Base-by-base conservation (phyloP, 2,797 vertebrate species). In the Notolepis coatsorum region DNA sequence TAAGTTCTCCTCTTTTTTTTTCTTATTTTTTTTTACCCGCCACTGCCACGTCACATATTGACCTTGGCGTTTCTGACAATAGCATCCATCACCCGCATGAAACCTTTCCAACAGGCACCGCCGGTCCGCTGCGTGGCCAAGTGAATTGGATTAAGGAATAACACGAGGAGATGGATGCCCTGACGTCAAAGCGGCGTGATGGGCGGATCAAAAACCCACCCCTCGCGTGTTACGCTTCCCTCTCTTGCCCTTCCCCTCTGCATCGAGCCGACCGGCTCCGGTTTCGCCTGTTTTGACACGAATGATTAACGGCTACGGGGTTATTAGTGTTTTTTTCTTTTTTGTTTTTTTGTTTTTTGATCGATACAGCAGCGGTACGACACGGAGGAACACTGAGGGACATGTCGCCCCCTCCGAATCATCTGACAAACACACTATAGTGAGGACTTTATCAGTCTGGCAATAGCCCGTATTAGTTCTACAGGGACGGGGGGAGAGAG, bases 61-160 rank as follows among this genome's bases (percentile, higher is more conserved):
- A 96, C 96, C 95, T 96, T 96, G 95, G 94, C 95, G 93, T 94
- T 94, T 96, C 90, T 97, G 96, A 97, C 97, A 97, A 94, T 94
- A 91, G 88, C 95, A 98, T 98, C 93, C 94, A 96, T 98, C 96
- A 98, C 92, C 84, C 84, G 86, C 90, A 86, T 90, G 90, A 95
- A 95, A 93, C 93, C 92, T 91, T 94, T 97, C 94, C 94, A 96
- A 93, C 91, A 93, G 91, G 90, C 93, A 88, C 88, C 87, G 70
- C 87, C 88, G 85, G 89, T 93, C 93, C 84, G 84, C 90, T 80
- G 92, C 88, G 91, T 92, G 88, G 93, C 93, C 94, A 94, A 95
- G 93, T 95, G 94, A 95, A 94, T 94, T 90, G 93, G 91, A 94
- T 93, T 94, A 95, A 93, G 93, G 93, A 95, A 94, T 95, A 94